Evolutionary conservation across 2,888 invertebrate species (phyloP), one percentile per base, ranked within the genome.

Genomic region (Melinopterus prodromus): DNA sequence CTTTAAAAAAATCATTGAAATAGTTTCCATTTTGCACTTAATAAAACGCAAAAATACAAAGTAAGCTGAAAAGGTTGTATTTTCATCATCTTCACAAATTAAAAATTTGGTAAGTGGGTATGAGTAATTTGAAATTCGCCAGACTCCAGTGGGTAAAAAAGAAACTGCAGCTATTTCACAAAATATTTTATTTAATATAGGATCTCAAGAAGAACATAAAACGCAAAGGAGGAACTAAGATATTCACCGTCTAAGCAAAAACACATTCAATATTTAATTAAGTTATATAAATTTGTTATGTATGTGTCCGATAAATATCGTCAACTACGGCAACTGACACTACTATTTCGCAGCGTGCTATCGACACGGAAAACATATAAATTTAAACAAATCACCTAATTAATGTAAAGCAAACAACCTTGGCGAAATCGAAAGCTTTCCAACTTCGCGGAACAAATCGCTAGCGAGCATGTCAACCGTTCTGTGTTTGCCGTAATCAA

Each of bases 361-460:
- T 53, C 53, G 53, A 53, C 53, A 4, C 53, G 53, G 53, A 53
- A 53, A 53, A 53, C 53, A 12, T 53, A 53, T 53, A 53, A 53
- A 53, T 53, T 53, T 53, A 53, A 53, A 53, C 53, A 53, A 53
- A 53, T 53, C 53, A 53, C 53, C 53, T 53, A 53, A 53, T 53
- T 53, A 53, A 53, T 53, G 53, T 53, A 53, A 53, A 53, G 53
- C 53, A 53, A 53, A 53, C 53, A 53, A 53, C 53, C 53, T 53
- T 53, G 53, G 53, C 53, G 53, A 53, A 53, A 53, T 53, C 53
- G 53, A 53, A 53, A 53, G 53, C 53, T 53, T 53, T 53, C 53
- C 53, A 53, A 53, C 53, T 53, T 53, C 12, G 53, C 53, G 53
- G 53, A 53, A 53, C 53, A 12, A 9, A 53, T 53, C 53, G 53